phyloP scores from a whole-genome alignment of 2,113 vertebrate genomes.

The Steatornis caripensis region DNA sequence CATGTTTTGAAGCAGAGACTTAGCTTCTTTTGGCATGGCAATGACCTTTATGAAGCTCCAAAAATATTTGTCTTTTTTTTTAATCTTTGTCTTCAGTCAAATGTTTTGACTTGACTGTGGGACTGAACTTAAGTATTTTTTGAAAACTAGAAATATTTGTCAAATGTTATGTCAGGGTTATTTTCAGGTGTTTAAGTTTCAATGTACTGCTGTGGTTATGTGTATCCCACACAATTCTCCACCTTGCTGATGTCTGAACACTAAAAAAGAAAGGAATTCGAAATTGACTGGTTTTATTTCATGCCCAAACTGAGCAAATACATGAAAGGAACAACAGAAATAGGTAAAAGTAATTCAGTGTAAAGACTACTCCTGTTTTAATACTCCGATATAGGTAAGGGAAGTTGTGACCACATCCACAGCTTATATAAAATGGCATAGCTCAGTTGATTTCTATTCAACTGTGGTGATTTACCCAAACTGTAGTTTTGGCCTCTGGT shows the following conservation, averaged over 20 bases:
- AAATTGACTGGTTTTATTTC: not conserved
- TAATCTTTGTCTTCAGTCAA: not conserved
- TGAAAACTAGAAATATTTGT: not conserved
- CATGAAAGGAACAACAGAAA: not conserved
- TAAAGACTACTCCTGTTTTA: not conserved
- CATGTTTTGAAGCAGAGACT: not conserved
- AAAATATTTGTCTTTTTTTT: not conserved
- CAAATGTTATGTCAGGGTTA: not conserved
- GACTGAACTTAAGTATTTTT: not conserved
- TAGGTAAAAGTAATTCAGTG: not conserved
- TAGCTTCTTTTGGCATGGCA: not conserved
- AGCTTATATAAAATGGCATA: not conserved
- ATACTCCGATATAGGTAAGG: not conserved
- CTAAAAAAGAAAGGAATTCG: not conserved
- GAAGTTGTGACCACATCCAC: not conserved
- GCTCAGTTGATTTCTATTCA: not conserved
- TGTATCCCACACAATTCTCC: not conserved
- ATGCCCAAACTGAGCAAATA: not conserved
- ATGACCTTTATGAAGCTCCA: not conserved
- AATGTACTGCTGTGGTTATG: not conserved
- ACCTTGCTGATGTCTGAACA: not conserved
- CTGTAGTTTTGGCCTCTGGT: not conserved
- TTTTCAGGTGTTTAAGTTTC: not conserved
- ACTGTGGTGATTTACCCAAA: not conserved
- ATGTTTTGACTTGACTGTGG: not conserved